Conservation (phyloP, 2,888 invertebrate species). For the Pyrgus malvae region DNA sequence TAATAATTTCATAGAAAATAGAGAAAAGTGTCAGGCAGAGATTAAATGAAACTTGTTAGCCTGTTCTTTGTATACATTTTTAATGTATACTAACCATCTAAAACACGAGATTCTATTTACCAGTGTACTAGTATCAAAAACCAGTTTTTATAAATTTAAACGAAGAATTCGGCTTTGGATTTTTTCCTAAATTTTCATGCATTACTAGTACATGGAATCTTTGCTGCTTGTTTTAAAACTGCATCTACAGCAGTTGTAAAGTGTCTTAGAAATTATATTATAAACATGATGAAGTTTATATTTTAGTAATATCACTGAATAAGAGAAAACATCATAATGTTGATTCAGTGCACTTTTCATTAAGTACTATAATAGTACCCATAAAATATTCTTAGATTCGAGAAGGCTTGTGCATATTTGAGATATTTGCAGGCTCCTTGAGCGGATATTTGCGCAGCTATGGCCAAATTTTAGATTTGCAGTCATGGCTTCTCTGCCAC, state of each 20-base stretch:
- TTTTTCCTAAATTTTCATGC: background rate
- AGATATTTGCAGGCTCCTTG: constrained; percentile 25
- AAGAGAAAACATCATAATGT: background rate
- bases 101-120: background rate
- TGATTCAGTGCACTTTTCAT: constrained; percentile 14
- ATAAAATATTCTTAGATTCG: constrained; percentile 19
- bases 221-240: constrained; percentile 4
- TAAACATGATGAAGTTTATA: background rate
- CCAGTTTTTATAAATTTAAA: background rate
- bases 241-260: background rate
- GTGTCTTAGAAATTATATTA: constrained; percentile 14
- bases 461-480: constrained; percentile 46
- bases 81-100: background rate
- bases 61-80: background rate
- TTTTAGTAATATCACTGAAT: constrained; percentile 1
- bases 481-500: constrained; percentile 45
- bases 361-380: constrained; percentile 24
- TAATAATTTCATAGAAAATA: constrained; percentile 35
- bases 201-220: constrained; percentile 3
- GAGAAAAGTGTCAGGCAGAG: background rate
- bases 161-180: background rate
- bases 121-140: background rate
- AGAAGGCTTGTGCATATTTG: constrained; percentile 4
- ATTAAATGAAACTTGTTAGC: background rate
- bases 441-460: constrained; percentile 40